Base-by-base conservation (phyloP, 2,113 vertebrate species). In the Thunnus maccoyii region DNA sequence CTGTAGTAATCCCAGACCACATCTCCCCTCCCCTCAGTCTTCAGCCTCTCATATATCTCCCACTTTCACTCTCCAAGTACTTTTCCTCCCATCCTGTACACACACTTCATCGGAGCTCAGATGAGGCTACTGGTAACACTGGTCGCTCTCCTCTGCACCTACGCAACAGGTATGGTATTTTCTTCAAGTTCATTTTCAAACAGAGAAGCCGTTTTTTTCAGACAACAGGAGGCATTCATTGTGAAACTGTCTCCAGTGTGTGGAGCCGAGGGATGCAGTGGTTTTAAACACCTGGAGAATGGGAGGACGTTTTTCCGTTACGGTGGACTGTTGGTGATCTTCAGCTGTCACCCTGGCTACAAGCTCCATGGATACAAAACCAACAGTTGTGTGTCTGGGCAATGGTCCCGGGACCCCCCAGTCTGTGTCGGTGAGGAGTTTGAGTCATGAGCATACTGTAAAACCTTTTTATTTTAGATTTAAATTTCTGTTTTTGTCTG, bases 271-370 rank as follows among this genome's bases (percentile, higher is more conserved):
- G 30, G 46, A n/a, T 95, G 95, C 72, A 58, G 70, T 15, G 66
- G 69, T 20, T 83, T 95, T 8, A 87, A 58, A 50, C 85, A 94
- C 46, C 69, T 95, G 68, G 89, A 91, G 48, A 95, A 95, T 3
- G 94, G 94, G 3, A 89, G 86, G 58, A 93, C 88, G 0, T 95
- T 95, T 77, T 95, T 94, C 52, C 92, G 93, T 8, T 95, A 94
- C 11, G 69, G 91, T 4, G 95, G 94, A 16, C 84, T 95, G 66
- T 88, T 92, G 47, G 92, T 93, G 44, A 90, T 90, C 15, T 96
- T 93, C 79, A 85, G 77, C 55, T 95, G 94, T 69, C 89, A 78
- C 55, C 87, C 82, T 46, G 94, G 94, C 1, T 95, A 90, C 85
- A 90, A 84, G 78, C 83, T 94, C 47, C 80, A 94, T 25, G 94